Conservation (phyloP, 2,797 vertebrate genomes). For the Sarcoramphus papa region DNA sequence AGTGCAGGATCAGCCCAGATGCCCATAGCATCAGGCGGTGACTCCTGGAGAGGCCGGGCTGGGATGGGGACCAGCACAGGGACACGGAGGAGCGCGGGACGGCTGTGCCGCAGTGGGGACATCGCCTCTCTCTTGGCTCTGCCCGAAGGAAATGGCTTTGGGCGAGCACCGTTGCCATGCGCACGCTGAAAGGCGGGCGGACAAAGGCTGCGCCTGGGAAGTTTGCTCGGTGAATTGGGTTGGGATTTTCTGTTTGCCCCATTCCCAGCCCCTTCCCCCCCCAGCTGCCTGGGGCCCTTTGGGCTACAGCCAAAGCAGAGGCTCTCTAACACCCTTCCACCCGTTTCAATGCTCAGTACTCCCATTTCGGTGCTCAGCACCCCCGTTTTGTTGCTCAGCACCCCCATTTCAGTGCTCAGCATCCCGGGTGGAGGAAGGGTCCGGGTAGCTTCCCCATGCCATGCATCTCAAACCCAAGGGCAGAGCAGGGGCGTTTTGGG, state of each 20-base stretch:
- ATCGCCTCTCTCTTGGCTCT: not conserved
- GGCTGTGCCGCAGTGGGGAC: not conserved
- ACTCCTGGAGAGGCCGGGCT: not conserved
- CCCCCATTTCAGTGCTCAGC: not conserved
- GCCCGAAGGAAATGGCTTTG: slow-evolving; percentile 49
- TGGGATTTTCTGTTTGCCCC: slow-evolving; percentile 33
- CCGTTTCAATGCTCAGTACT: fast-evolving
- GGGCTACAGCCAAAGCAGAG: not conserved
- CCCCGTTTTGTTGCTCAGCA: not conserved
- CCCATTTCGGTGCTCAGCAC: fast-evolving
- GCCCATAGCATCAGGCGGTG: fast-evolving
- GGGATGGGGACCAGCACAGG: not conserved
- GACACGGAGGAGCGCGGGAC: fast-evolving
- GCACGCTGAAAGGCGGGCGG: slow-evolving; percentile 10
- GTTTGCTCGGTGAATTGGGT: not conserved
- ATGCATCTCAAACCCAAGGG: not conserved
- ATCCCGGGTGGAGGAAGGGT: not conserved
- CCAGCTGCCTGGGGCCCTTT: not conserved
- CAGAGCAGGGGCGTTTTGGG: not conserved
- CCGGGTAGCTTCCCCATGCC: fast-evolving
- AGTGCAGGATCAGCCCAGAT: not conserved
- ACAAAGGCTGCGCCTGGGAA: slow-evolving; percentile 49
- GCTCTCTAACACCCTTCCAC: not conserved
- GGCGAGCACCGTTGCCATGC: slow-evolving; percentile 37
- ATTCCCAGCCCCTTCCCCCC: slow-evolving; percentile 21